phyloP scores from a whole-genome alignment of 2,888 invertebrate species.

The Callyntrura sp. region DNA sequence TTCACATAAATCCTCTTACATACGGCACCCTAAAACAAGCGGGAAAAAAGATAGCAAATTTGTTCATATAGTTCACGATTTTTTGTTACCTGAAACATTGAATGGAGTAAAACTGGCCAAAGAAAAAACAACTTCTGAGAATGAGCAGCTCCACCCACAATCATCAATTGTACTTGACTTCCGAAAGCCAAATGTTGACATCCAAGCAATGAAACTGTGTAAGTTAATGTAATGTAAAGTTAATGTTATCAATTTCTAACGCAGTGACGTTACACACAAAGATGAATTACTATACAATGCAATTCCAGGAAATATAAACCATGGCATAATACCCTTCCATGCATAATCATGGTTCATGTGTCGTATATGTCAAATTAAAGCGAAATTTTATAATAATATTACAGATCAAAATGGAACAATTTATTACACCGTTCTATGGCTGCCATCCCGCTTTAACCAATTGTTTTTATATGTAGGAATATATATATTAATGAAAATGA shows the following conservation, averaged over 20 bases:
- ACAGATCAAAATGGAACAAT: conserved; percentile 87
- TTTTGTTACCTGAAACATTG: conserved; percentile 48
- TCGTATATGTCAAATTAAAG: too few relatives aligned
- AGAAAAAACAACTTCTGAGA: not conserved
- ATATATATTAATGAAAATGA: conserved; percentile 84
- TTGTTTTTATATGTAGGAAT: conserved; percentile 87
- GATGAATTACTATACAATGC: too few relatives aligned
- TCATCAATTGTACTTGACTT: conserved; percentile 42
- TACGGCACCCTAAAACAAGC: conserved; percentile 64
- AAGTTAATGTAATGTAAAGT: conserved; percentile 76
- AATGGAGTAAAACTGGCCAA: too few relatives aligned
- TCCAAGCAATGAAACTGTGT: conserved; percentile 91
- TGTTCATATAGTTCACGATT: conserved; percentile 67
- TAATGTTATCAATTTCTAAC: conserved; percentile 11
- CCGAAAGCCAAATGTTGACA: conserved; percentile 61
- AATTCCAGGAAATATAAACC: too few relatives aligned
- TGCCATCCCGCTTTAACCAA: conserved; percentile 90
- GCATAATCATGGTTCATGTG: too few relatives aligned
- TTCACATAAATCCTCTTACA: conserved; percentile 89
- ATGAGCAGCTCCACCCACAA: not conserved
- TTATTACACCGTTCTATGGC: conserved; percentile 92
- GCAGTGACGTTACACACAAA: too few relatives aligned
- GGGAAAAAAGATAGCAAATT: not conserved
- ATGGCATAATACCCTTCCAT: too few relatives aligned
- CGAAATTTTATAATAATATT: conserved; percentile 85